Conservation (phyloP, 2,888 invertebrate species). For the Drosophila diplacantha region DNA sequence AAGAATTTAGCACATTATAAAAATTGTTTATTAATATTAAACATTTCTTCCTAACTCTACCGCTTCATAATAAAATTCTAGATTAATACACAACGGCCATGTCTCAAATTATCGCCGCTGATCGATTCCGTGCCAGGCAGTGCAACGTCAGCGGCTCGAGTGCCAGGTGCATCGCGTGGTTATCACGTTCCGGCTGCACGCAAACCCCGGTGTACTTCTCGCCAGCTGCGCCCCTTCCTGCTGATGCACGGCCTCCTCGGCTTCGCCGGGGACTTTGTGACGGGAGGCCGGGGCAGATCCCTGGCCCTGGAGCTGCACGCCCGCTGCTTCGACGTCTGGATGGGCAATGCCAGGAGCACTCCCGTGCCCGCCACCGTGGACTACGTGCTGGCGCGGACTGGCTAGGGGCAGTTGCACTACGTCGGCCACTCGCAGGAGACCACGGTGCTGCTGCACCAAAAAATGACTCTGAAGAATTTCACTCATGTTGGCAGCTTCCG, state of each 20-base stretch:
- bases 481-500: too few relatives aligned
- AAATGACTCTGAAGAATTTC: too few relatives aligned
- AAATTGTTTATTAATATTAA: too few relatives aligned
- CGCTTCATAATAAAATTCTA: too few relatives aligned
- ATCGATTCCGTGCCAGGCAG: slow-evolving; percentile 51
- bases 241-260: slow-evolving; percentile 75
- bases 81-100: too few relatives aligned
- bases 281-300: slow-evolving; percentile 60
- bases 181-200: slow-evolving; percentile 68
- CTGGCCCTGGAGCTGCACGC: slow-evolving; percentile 68
- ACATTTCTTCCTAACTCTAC: too few relatives aligned
- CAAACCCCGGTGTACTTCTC: slow-evolving; percentile 17
- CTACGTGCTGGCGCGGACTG: slow-evolving; percentile 66
- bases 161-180: slow-evolving; percentile 69
- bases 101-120: too few relatives aligned
- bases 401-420: slow-evolving; percentile 68
- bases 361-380: slow-evolving; percentile 72
- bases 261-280: slow-evolving; percentile 72
- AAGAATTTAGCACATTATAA: too few relatives aligned
- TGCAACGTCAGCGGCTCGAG: slow-evolving; percentile 56
- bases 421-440: slow-evolving; percentile 75
- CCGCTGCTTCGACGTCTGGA: slow-evolving; percentile 75
- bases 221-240: slow-evolving; percentile 52
- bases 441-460: slow-evolving; percentile 69
- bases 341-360: slow-evolving; percentile 74